Conservation (phyloP, 2,888 invertebrate species). For the Boloria euphrosyne region DNA sequence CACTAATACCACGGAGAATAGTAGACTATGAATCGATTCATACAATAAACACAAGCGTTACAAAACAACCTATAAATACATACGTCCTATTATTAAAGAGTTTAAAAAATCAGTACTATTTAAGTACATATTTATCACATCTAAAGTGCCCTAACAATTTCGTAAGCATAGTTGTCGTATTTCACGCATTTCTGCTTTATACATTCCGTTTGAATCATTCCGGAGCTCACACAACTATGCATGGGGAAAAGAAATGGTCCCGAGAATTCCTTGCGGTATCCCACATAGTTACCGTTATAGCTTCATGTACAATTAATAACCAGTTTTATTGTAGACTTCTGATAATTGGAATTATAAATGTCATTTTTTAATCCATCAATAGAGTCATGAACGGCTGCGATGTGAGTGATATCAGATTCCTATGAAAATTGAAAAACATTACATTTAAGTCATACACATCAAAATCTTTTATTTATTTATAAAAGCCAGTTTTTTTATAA, state of each 20-base stretch:
- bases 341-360: constrained; percentile 21
- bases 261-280: constrained; percentile 62
- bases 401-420: constrained; percentile 17
- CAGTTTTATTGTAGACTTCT: constrained; percentile 12
- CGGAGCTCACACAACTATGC: constrained; percentile 43
- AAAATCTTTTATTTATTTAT: neutral
- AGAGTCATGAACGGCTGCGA: constrained; percentile 17
- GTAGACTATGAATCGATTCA: too few relatives aligned
- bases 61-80: too few relatives aligned
- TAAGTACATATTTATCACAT: too few relatives aligned
- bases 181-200: constrained; percentile 49
- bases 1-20: too few relatives aligned
- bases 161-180: constrained; percentile 54
- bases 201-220: constrained; percentile 45
- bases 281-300: constrained; percentile 32
- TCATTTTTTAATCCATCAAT: constrained; percentile 20
- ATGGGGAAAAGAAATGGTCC: constrained; percentile 54
- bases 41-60: too few relatives aligned
- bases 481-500: neutral
- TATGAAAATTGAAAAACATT: neutral
- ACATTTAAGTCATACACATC: neutral
- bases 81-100: too few relatives aligned
- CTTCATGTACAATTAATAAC: constrained; percentile 30
- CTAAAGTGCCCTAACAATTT: too few relatives aligned
- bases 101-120: too few relatives aligned